These are phyloP conservation scores for Pocota personata DNA, from an alignment of 2,888 invertebrate genomes.

Conservation along the genomic window DNA sequence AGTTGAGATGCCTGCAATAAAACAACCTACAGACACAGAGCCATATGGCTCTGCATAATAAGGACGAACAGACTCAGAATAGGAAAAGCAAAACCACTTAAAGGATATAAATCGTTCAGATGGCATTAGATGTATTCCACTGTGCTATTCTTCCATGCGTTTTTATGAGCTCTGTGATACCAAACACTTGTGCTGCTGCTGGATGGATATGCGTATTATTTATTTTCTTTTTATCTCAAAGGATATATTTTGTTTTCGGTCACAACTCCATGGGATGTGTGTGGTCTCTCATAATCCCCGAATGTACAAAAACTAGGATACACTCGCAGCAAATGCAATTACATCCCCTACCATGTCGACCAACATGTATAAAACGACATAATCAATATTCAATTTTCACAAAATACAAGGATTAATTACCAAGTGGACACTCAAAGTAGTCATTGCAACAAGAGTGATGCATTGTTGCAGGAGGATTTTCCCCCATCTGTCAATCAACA, in stretches of 20 bases:
- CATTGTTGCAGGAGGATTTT: background rate
- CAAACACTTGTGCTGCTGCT: background rate
- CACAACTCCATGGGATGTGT: constrained; percentile 37
- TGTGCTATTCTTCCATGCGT: constrained; percentile 6
- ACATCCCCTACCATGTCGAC: constrained; percentile 1
- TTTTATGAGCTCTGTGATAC: constrained; percentile 17
- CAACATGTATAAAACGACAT: constrained; percentile 21
- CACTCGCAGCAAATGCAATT: constrained; percentile 33
- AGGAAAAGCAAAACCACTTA: constrained; percentile 70
- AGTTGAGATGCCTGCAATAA: constrained; percentile 37
- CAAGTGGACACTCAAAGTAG: background rate
- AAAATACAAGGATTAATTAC: constrained; percentile 33
- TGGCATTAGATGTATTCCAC: constrained; percentile 62
- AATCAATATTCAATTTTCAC: constrained; percentile 42
- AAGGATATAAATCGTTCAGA: constrained; percentile 73
- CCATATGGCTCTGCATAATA: constrained; percentile 64
- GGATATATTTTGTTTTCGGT: constrained; percentile 39
- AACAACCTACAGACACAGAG: constrained; percentile 13
- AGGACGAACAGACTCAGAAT: background rate
- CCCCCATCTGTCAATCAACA: background rate
- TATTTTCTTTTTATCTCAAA: constrained; percentile 31
- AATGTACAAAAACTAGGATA: background rate
- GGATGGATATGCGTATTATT: background rate
- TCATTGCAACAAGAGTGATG: background rate
- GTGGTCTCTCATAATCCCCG: constrained; percentile 12